phyloP scores from a whole-genome alignment of 2,888 invertebrate genomes.

The Anticlea derivata region DNA sequence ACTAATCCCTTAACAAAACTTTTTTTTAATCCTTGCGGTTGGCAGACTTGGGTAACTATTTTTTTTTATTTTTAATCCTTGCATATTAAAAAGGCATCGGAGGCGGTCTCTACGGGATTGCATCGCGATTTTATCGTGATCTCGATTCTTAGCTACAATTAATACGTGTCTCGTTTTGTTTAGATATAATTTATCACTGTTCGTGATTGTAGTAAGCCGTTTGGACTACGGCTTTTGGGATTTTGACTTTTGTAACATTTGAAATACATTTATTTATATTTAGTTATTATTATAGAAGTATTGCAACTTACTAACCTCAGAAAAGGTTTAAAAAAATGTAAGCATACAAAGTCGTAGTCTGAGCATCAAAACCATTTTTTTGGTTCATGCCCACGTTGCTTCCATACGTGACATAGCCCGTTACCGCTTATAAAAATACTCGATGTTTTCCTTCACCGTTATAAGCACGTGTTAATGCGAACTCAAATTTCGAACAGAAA shows the following conservation, averaged over 20 bases:
- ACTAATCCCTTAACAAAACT: slow-evolving; percentile 66
- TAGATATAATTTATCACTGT: slow-evolving; percentile 39
- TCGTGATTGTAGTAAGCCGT: slow-evolving; percentile 31
- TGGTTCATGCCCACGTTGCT: too few relatives aligned
- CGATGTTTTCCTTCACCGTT: too few relatives aligned
- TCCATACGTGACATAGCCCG: too few relatives aligned
- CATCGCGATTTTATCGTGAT: slow-evolving; percentile 39
- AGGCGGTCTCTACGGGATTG: slow-evolving; percentile 33
- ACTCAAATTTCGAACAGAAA: too few relatives aligned
- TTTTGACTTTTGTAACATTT: slow-evolving; percentile 18
- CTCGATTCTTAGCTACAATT: slow-evolving; percentile 38
- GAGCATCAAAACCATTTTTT: too few relatives aligned
- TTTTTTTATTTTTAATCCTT: slow-evolving; percentile 66
- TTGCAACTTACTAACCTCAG: too few relatives aligned
- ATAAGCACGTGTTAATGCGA: too few relatives aligned
- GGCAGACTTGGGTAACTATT: slow-evolving; percentile 11
- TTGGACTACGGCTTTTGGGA: slow-evolving; percentile 10
- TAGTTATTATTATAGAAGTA: too few relatives aligned
- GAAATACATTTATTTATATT: too few relatives aligned
- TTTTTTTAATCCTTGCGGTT: slow-evolving; percentile 58
- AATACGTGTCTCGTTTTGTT: slow-evolving; percentile 40
- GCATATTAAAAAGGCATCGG: slow-evolving; percentile 35
- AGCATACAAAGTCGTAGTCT: too few relatives aligned
- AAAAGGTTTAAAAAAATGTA: too few relatives aligned
- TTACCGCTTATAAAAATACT: too few relatives aligned